Percentiles rank a stretch among this genome's conserved stretches.
Conservation (phyloP, 2,888 invertebrate species). For the Eupsilia transversa region DNA sequence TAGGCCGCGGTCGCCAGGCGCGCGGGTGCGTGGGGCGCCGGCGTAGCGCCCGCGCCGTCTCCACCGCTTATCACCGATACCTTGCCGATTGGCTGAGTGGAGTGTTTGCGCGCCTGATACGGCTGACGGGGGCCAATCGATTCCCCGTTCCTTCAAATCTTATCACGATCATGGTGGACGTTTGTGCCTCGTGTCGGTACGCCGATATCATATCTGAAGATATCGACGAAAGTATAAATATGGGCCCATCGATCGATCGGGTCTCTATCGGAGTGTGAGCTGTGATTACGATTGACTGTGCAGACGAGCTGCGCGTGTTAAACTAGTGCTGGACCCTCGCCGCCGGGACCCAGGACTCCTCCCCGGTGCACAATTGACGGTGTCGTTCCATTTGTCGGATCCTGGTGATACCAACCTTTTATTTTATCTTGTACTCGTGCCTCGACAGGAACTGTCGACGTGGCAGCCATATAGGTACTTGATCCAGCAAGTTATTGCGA, state of each 20-base stretch:
- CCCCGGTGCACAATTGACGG: conserved; percentile 41
- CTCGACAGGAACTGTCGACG: conserved; percentile 50
- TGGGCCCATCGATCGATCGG: conserved; percentile 90
- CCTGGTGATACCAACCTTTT: conserved; percentile 49
- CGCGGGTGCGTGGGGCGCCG: conserved; percentile 63
- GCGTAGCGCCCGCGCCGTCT: conserved; percentile 64
- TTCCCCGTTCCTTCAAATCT: conserved; percentile 85
- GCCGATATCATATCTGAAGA: conserved; percentile 89
- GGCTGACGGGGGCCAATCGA: conserved; percentile 86
- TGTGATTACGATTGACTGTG: conserved; percentile 84
- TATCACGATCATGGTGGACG: conserved; percentile 89
- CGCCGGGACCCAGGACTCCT: conserved; percentile 24
- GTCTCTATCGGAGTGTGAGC: conserved; percentile 88
- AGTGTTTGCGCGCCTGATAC: conserved; percentile 88
- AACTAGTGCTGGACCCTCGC: conserved; percentile 68
- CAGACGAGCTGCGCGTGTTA: conserved; percentile 70
- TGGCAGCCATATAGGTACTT: conserved; percentile 59
- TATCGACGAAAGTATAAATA: conserved; percentile 90
- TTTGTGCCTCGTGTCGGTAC: conserved; percentile 85
- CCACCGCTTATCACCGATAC: conserved; percentile 81
- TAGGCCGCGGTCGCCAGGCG: conserved; percentile 71
- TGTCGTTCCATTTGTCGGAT: conserved; percentile 63
- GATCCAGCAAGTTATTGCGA: conserved; percentile 27
- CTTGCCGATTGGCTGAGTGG: conserved; percentile 86
- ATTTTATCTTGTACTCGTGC: conserved; percentile 31